A percentile compares a stretch with the other conserved stretches of the same genome.
Evolutionary conservation across 1,140 invertebrate genomes (phyloP).

Genomic region (Mylabris phalerata): DNA sequence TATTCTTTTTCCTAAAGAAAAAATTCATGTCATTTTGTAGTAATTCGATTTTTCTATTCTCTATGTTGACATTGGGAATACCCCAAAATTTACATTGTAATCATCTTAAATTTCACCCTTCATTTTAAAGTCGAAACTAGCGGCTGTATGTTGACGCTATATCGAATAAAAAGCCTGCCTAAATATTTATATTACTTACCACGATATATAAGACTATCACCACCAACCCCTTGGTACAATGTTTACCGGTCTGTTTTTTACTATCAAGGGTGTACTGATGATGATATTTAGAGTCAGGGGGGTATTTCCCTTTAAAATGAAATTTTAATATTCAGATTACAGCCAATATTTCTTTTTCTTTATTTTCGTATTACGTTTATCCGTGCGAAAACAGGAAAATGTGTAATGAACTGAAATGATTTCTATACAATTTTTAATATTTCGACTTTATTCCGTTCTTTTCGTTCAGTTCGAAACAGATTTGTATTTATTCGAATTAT

Average conservation of each 20-base stretch:
- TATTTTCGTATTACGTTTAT: neutral
- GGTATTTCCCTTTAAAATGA: slow-evolving; percentile 6
- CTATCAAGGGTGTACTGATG: neutral
- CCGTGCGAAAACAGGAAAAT: too few species aligned
- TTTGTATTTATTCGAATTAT: too few species aligned
- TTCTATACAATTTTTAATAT: too few species aligned
- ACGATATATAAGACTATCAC: neutral
- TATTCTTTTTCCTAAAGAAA: too few species aligned
- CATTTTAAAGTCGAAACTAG: neutral
- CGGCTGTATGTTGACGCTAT: neutral
- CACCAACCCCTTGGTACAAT: neutral
- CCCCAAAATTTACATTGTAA: slow-evolving; percentile 12
- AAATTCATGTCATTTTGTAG: too few species aligned
- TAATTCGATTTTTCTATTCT: neutral
- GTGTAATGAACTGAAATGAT: too few species aligned
- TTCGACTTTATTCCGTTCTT: too few species aligned
- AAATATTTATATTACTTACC: slow-evolving; percentile 15
- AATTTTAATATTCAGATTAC: slow-evolving; percentile 10
- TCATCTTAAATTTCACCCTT: slow-evolving; percentile 10
- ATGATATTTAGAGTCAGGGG: slow-evolving; percentile 1
- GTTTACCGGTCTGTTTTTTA: too few species aligned
- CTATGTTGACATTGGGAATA: slow-evolving; percentile 8
- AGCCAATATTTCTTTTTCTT: slow-evolving; percentile 2
- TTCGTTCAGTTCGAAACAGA: too few species aligned
- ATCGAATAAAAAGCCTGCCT: slow-evolving; percentile 15